Conservation (phyloP, 64 coral and sea anemone species). For the Pocillopora verrucosa region DNA sequence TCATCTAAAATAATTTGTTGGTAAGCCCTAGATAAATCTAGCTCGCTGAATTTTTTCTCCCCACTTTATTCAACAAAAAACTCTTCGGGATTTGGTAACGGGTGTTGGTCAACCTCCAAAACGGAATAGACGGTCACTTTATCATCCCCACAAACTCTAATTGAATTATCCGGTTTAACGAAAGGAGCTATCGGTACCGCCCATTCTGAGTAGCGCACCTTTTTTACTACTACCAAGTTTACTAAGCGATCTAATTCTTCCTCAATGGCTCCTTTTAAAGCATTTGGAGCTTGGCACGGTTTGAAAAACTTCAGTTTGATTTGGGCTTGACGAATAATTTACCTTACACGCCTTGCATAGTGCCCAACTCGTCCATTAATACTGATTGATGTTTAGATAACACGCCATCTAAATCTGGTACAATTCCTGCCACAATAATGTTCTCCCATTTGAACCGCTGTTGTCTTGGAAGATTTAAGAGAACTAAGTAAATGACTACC, state of each 20-base stretch:
- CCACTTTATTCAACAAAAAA: neutral
- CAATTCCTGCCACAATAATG: slow-evolving; percentile 26
- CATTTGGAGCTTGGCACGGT: too few species aligned
- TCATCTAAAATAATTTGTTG: neutral
- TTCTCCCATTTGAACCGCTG: slow-evolving; percentile 57
- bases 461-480: slow-evolving; percentile 58
- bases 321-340: too few species aligned
- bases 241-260: too few species aligned
- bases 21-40: neutral
- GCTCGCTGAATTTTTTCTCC: too few species aligned
- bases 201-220: slow-evolving; percentile 35
- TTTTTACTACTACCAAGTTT: too few species aligned
- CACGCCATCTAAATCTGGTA: slow-evolving; percentile 59
- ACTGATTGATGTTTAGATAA: slow-evolving; percentile 52
- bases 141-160: slow-evolving; percentile 42
- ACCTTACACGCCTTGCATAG: neutral
- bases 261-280: too few species aligned
- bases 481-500: slow-evolving; percentile 58
- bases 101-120: slow-evolving; percentile 27
- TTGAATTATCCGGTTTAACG: slow-evolving; percentile 31
- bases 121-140: slow-evolving; percentile 37
- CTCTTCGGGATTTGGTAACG: slow-evolving; percentile 1
- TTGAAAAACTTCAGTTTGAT: too few species aligned
- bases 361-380: slow-evolving; percentile 59
- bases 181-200: slow-evolving; percentile 26